Evolutionary conservation across 2,797 vertebrate genomes (phyloP).

Genomic region (Macropus fuliginosus): DNA sequence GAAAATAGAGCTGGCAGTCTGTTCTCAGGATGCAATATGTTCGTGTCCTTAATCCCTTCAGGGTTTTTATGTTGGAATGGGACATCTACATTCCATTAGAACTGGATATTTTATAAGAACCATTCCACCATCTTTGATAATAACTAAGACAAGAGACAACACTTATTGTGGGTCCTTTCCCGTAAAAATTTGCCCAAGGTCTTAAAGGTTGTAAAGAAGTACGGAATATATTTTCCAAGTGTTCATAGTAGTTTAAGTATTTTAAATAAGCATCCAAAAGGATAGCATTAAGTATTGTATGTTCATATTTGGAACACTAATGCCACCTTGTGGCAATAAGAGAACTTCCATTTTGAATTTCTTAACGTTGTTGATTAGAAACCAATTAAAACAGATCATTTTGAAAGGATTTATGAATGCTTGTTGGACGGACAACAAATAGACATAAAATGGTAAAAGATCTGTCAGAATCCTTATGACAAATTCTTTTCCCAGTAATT

Average conservation of each 20-base stretch:
- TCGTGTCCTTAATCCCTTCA: conserved; percentile 27
- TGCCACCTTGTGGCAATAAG: conserved; percentile 83
- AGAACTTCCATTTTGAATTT: conserved; percentile 18
- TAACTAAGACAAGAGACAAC: background rate
- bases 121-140: conserved; percentile 19
- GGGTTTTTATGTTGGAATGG: conserved; percentile 34
- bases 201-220: conserved; percentile 60
- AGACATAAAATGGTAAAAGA: background rate
- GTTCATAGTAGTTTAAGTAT: conserved; percentile 21
- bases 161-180: conserved; percentile 50
- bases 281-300: background rate
- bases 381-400: conserved; percentile 1
- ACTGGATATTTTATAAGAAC: conserved; percentile 2
- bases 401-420: background rate
- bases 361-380: background rate
- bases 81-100: conserved; percentile 60
- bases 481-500: background rate
- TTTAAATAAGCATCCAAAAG: conserved; percentile 35
- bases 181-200: conserved; percentile 57
- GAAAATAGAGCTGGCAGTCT: conserved; percentile 58
- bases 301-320: conserved; percentile 79
- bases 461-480: background rate
- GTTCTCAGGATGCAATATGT: conserved; percentile 8
- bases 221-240: conserved; percentile 20
- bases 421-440: background rate